Evolutionary conservation across 2,797 vertebrate species (phyloP), one percentile per base, ranked within the genome.

Genomic region (Aphelocoma californica): DNA sequence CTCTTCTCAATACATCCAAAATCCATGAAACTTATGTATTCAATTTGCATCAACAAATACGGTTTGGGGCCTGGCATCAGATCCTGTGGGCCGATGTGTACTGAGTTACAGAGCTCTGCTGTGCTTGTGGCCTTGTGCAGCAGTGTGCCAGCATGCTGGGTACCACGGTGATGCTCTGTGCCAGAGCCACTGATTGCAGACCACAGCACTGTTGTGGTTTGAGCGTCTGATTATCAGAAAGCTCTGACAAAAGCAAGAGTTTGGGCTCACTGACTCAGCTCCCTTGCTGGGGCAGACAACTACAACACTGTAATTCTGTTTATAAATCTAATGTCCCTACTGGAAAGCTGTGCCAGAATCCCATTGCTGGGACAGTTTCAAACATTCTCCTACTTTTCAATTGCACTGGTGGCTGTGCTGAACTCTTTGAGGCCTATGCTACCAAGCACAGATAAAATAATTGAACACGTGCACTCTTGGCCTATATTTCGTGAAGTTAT

Each of bases 151-250:
- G 7, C 9, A 6, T 0, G 0, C 1, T 9, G 32, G 42, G 36
- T 6, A 29, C 34, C 12, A 2, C 0, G 0, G 31, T 7, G 75
- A 9, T 4, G 12, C 56, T 60, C 12, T 0, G 10, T 36, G 66
- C 40, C 7, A 3, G 19, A 44, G 73, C 56, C 40, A 10, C 45
- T 36, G n/a, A 25, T 8, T 2, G 6, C 65, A 81, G 32, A 42
- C 25, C 28, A 2, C 53, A 48, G 64, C 36, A 2, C 25, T 25
- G 62, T 0, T 18, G 42, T 0, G 3, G 12, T 7, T 57, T 14
- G 11, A 50, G 57, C 40, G 2, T 29, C 57, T 81, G 70, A 17
- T 81, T 47, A 19, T n/a, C 89, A 73, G 29, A 44, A 48, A 89
- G 26, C 51, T n/a, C 48, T 26, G 23, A 65, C 21, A 73, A 66